These are phyloP conservation scores for Aptenodytes patagonicus DNA, from an alignment of 2,113 vertebrate species.

Conservation along the genomic window DNA sequence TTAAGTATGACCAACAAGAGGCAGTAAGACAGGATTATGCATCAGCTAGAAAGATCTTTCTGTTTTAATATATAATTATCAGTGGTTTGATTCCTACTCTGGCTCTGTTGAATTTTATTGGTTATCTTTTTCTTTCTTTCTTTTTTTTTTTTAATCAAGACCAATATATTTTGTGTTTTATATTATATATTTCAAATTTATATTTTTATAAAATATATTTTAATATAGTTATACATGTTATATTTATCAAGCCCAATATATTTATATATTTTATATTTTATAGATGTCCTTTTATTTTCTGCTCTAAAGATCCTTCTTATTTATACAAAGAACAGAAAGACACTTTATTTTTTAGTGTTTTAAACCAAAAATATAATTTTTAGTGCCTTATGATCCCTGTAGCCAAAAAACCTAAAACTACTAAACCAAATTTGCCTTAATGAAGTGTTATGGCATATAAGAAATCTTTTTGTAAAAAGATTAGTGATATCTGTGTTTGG, in stretches of 20 bases:
- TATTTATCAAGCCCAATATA: not conserved
- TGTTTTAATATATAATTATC: conserved; percentile 6
- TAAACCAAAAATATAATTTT: not conserved
- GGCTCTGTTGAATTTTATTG: conserved; percentile 19
- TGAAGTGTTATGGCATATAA: not conserved
- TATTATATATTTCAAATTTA: not conserved
- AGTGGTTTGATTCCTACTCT: conserved; percentile 15
- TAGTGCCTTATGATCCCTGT: not conserved
- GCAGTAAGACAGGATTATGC: not conserved
- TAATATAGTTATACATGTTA: too few species aligned
- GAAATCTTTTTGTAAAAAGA: not conserved
- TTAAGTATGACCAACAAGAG: not conserved
- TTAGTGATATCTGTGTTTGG: not conserved
- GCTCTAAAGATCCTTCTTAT: not conserved
- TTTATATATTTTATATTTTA: not conserved
- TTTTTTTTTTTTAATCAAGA: not conserved
- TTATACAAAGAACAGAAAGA: not conserved
- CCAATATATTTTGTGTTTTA: not conserved
- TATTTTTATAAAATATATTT: not conserved
- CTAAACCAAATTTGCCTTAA: not conserved
- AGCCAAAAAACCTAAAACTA: not conserved
- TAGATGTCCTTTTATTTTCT: not conserved
- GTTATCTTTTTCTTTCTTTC: not conserved
- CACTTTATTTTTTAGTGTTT: not conserved
- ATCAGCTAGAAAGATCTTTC: not conserved